A percentile compares a stretch with the other conserved stretches of the same genome.
phyloP scores from a whole-genome alignment of 2,797 vertebrate species.

The Meriones psammophilus region DNA sequence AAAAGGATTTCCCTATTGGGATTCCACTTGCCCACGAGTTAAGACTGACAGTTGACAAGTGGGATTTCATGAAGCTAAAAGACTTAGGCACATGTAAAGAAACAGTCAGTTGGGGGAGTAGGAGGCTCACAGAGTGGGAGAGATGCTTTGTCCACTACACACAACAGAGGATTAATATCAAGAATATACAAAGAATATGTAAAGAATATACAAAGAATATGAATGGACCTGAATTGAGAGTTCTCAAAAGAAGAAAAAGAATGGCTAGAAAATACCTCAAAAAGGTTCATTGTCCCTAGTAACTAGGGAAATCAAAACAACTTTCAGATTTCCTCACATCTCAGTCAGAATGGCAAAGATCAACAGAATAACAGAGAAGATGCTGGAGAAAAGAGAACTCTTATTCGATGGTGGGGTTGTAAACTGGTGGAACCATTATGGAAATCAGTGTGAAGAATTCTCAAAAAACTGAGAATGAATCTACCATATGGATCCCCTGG shows the following conservation, averaged over 20 bases:
- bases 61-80: neutral
- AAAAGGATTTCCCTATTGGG: neutral
- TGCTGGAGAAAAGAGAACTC: neutral
- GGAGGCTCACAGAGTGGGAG: neutral
- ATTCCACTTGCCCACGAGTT: neutral
- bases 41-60: neutral
- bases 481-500: neutral
- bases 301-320: neutral
- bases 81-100: neutral
- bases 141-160: neutral
- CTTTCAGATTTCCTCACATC: neutral
- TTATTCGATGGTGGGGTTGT: neutral
- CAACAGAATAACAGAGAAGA: neutral
- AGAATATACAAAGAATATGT: neutral
- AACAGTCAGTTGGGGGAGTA: neutral
- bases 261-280: neutral
- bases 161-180: neutral
- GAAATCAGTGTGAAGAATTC: neutral
- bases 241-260: neutral
- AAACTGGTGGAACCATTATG: neutral
- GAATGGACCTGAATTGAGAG: neutral
- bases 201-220: neutral
- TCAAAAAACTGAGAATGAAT: neutral
- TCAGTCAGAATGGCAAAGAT: neutral
- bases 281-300: neutral